Base-by-base conservation (phyloP, 2,888 invertebrate species). In the Rhagonycha lutea region DNA sequence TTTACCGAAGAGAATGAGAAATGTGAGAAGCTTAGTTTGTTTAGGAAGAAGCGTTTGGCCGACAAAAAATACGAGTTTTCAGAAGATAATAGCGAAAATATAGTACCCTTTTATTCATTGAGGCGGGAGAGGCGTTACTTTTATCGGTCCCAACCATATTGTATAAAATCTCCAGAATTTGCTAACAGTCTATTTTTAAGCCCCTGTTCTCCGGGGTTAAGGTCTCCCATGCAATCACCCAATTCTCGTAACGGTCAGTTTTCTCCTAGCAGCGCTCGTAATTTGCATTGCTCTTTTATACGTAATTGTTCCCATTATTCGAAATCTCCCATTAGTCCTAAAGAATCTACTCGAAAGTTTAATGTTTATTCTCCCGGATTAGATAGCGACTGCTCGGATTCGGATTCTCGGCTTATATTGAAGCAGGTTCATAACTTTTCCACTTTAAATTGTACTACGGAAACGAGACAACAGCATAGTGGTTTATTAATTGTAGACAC, bases 21-120 rank as follows among this genome's bases (percentile, higher is more conserved):
- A 80, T 95, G 94, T 84, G 96, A 96, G 85, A 96, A 96, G 84
- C 91, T 96, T n/a, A 95, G 95, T 82, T 94, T 93, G 83, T 96
- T 95, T 84, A 91, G 96, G 8, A 95, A 95, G 85, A 91, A 96
- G 72, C 91, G 96, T 8, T 88, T 96, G 70, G 97, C 97, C 0
- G 96, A 97, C 83, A 97, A 97, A 86, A 96, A 96, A 86, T 97
- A 97, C 85, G 96, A 96, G 84, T 96, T 97, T 84, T 95, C 94
- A 0, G 96, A 96, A 82, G 95, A 95, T 78, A 88, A 88, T 76
- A 91, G 91, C 83, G 92, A 92, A 82, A 92, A 92, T 83, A 92
- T 92, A 69, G 91, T 92, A 61, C 92, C 92, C 63, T 92, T 92
- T 84, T 90, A 92, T 83, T 91, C 91, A n/a, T 85, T 92, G 80